These are phyloP conservation scores for Drosophila cracens DNA, from an alignment of 2,888 invertebrate species.

Conservation along the genomic window DNA sequence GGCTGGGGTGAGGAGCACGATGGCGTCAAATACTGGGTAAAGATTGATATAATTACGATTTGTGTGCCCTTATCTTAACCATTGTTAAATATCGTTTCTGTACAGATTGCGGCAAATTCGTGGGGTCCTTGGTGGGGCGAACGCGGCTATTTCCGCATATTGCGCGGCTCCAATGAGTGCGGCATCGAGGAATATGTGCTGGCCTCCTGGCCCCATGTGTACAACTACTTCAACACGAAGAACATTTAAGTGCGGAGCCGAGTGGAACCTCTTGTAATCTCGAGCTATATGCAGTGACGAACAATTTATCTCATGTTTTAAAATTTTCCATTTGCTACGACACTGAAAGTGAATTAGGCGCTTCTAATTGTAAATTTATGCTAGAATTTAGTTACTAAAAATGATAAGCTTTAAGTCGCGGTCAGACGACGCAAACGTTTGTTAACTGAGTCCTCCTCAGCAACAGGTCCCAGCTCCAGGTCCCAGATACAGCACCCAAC, in stretches of 20 bases:
- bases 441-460: slow-evolving; percentile 53
- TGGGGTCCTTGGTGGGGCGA: slow-evolving; percentile 98
- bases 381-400: slow-evolving; percentile 73
- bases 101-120: slow-evolving; percentile 95
- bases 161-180: slow-evolving; percentile 93
- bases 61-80: too few species aligned
- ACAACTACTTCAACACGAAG: slow-evolving; percentile 79
- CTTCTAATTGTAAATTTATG: slow-evolving; percentile 75
- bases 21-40: slow-evolving; percentile 93
- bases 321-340: slow-evolving; percentile 68
- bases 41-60: slow-evolving; percentile 58
- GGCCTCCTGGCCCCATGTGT: slow-evolving; percentile 88
- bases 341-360: slow-evolving; percentile 78
- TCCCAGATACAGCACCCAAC: slow-evolving; percentile 26
- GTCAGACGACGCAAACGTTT: slow-evolving; percentile 48
- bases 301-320: slow-evolving; percentile 72
- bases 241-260: slow-evolving; percentile 34
- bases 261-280: slow-evolving; percentile 46
- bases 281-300: slow-evolving; percentile 65
- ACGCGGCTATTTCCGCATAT: slow-evolving; percentile 94
- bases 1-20: slow-evolving; percentile 94
- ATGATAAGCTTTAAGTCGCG: slow-evolving; percentile 73
- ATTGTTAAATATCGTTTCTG: background rate
- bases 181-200: slow-evolving; percentile 96
- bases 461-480: slow-evolving; percentile 25